Evolutionary conservation across 2,113 vertebrate genomes (phyloP).

Genomic region (Ploceus nigricollis): DNA sequence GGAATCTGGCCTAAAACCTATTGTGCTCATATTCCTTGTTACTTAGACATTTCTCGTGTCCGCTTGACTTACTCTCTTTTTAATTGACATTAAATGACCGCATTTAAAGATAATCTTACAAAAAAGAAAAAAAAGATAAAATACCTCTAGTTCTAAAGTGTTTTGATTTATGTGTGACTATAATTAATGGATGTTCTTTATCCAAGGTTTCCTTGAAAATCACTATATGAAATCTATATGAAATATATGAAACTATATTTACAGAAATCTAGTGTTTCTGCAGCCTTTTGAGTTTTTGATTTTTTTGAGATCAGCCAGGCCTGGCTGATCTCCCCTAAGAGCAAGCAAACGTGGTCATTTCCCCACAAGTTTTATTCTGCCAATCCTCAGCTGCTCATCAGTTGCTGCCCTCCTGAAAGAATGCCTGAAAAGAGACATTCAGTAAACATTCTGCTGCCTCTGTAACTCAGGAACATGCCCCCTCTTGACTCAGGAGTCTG

Average conservation of each 20-base stretch:
- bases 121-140: neutral
- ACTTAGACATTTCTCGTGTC: neutral
- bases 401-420: neutral
- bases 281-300: neutral
- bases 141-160: neutral
- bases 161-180: neutral
- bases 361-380: neutral
- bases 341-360: neutral
- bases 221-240: too few relatives aligned
- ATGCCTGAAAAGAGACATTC: neutral
- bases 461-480: accelerated
- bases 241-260: too few relatives aligned
- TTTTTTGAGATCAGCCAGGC: neutral
- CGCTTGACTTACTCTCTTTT: neutral
- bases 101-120: neutral
- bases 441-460: neutral
- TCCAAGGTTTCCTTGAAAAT: neutral
- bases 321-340: neutral
- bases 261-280: neutral
- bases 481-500: neutral
- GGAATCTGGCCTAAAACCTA: constrained; percentile 37
- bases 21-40: neutral
- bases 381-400: neutral
- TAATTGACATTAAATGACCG: neutral
- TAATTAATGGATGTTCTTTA: neutral